Conservation (phyloP, 2,113 vertebrate genomes). For the Pelodiscus sinensis region DNA sequence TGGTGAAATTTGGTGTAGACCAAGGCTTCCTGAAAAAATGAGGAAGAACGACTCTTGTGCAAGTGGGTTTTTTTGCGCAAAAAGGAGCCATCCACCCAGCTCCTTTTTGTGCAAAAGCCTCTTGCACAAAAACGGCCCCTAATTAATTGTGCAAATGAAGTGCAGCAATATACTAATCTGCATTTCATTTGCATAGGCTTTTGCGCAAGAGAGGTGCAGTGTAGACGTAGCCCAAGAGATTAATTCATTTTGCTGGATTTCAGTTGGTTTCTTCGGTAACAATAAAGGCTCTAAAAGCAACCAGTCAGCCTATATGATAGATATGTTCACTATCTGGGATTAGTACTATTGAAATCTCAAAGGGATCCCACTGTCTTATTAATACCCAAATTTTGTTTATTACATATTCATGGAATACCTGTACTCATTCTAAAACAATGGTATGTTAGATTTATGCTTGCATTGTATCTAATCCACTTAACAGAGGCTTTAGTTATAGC, state of each 20-base stretch:
- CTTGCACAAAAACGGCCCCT: too few relatives aligned
- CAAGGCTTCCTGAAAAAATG: background rate
- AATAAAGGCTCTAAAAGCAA: background rate
- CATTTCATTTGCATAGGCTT: too few relatives aligned
- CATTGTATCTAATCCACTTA: background rate
- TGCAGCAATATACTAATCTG: too few relatives aligned
- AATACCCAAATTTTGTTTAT: background rate
- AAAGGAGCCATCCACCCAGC: too few relatives aligned
- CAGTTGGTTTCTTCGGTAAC: background rate
- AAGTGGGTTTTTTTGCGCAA: too few relatives aligned
- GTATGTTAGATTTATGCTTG: background rate
- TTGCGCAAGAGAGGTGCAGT: too few relatives aligned
- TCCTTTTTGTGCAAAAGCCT: too few relatives aligned
- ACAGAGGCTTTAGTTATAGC: background rate
- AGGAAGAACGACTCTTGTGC: too few relatives aligned
- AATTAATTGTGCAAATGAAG: too few relatives aligned
- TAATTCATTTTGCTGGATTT: background rate
- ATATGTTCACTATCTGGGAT: background rate
- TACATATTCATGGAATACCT: background rate
- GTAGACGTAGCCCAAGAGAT: background rate
- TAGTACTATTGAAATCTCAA: constrained; percentile 22
- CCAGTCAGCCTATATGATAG: background rate
- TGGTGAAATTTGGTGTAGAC: background rate
- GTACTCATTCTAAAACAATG: constrained; percentile 4
- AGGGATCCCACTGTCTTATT: background rate